phyloP scores from a whole-genome alignment of 2,113 vertebrate genomes.

The Cygnus atratus region DNA sequence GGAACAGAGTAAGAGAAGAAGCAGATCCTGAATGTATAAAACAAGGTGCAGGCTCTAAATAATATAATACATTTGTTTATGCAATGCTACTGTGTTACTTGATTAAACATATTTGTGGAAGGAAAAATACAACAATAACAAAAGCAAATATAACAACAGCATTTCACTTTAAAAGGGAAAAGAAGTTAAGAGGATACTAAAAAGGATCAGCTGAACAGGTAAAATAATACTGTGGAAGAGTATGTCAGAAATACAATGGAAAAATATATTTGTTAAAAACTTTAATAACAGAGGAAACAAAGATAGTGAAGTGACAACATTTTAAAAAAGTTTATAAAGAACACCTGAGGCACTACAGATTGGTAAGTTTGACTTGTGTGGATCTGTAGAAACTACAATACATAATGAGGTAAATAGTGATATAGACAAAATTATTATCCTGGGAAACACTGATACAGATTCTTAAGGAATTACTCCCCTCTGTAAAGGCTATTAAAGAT shows the following conservation, averaged over 20 bases:
- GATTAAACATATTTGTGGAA: not conserved
- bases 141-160: not conserved
- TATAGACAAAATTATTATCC: not conserved
- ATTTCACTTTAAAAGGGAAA: not conserved
- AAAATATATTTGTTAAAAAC: not conserved
- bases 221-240: not conserved
- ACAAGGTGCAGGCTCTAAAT: not conserved
- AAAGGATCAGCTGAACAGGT: not conserved
- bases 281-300: not conserved
- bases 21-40: not conserved
- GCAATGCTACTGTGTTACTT: not conserved
- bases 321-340: not conserved
- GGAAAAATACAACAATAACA: not conserved
- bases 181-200: not conserved
- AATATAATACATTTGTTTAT: not conserved
- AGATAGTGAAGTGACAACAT: not conserved
- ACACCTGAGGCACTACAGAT: not conserved
- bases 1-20: not conserved
- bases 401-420: not conserved
- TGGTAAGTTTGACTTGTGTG: not conserved
- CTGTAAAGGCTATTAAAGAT: not conserved
- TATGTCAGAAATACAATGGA: not conserved
- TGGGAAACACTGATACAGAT: not conserved
- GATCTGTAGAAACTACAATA: not conserved
- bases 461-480: not conserved